Percentiles rank a stretch among this genome's conserved stretches.
These are phyloP conservation scores for Xiphorhynchus erythropygius DNA, from an alignment of 2,797 vertebrate genomes.

Conservation along the genomic window DNA sequence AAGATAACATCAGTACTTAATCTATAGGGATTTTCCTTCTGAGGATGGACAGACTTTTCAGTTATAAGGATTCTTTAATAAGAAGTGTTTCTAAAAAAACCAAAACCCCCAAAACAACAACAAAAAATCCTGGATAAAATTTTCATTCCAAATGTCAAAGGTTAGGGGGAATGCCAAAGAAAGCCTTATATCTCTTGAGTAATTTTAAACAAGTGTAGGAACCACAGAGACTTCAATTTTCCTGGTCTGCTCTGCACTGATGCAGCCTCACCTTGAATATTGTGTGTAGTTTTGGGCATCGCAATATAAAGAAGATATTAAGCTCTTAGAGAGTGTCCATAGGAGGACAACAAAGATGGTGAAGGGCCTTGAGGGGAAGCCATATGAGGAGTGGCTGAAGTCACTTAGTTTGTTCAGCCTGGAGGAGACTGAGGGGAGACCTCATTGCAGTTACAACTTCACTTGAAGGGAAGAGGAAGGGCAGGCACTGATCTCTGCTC, in stretches of 20 bases:
- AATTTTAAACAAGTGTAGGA: neutral
- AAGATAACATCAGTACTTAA: neutral
- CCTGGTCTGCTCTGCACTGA: neutral
- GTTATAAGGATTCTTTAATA: neutral
- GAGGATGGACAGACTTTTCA: neutral
- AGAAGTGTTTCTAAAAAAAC: neutral
- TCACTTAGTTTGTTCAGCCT: neutral
- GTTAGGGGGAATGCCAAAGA: neutral
- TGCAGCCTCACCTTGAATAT: neutral
- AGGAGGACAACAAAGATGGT: neutral
- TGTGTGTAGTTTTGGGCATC: neutral
- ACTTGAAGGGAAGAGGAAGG: neutral
- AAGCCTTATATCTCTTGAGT: neutral
- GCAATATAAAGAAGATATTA: neutral
- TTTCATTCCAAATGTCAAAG: neutral
- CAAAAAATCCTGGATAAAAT: neutral
- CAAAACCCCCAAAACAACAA: too few relatives aligned
- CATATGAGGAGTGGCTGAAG: neutral
- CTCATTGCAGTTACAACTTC: neutral
- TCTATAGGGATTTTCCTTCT: neutral
- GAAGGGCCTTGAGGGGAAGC: neutral
- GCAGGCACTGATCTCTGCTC: neutral
- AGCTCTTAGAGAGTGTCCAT: neutral
- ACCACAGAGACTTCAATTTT: neutral
- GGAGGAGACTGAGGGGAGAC: neutral